phyloP scores from a whole-genome alignment of 2,113 vertebrate genomes.

The Cyanoramphus novaezelandiae region DNA sequence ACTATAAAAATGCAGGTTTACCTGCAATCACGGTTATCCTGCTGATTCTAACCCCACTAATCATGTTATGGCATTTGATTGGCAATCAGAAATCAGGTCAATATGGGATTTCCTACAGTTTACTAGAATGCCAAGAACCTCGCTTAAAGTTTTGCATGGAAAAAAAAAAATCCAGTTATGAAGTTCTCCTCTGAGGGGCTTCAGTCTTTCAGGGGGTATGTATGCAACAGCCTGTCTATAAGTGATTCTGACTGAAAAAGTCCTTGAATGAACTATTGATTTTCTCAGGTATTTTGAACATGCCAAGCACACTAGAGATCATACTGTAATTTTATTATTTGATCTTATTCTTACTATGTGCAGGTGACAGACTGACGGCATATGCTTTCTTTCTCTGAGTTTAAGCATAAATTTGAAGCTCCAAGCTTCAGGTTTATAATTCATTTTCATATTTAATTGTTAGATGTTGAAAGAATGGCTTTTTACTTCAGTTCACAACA shows the following conservation, averaged over 20 bases:
- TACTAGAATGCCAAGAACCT: neutral
- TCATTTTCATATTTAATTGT: neutral
- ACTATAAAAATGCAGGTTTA: neutral
- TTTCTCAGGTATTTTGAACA: neutral
- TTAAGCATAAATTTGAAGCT: neutral
- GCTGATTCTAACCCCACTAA: neutral
- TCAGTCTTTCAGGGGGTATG: neutral
- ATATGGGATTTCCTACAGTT: neutral
- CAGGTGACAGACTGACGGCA: neutral
- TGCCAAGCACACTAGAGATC: neutral
- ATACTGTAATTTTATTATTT: neutral
- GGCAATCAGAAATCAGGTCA: neutral
- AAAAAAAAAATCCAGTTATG: neutral
- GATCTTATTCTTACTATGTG: neutral
- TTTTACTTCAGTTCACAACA: neutral
- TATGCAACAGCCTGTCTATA: neutral
- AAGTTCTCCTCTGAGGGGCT: neutral
- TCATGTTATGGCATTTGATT: neutral
- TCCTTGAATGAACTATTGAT: neutral
- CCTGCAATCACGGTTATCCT: neutral
- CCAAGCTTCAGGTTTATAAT: neutral
- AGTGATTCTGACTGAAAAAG: neutral
- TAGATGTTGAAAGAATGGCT: neutral
- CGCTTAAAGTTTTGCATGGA: neutral
- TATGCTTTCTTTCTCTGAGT: neutral